phyloP scores from a whole-genome alignment of 2,113 vertebrate genomes.

The Pygoscelis adeliae region DNA sequence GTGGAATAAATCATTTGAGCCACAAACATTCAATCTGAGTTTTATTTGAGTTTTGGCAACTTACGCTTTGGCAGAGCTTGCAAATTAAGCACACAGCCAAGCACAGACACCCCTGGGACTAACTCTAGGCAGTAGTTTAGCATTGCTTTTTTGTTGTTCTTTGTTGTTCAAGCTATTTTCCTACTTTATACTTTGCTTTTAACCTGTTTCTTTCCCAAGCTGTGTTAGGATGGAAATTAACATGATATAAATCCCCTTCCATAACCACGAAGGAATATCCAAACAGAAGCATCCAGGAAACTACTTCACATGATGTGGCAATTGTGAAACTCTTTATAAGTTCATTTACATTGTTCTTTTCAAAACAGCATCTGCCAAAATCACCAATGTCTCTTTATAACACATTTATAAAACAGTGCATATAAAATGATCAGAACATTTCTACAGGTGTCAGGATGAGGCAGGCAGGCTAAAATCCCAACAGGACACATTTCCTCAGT shows the following conservation, averaged over 20 bases:
- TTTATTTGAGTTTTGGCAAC: slow-evolving; percentile 42
- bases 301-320: accelerated
- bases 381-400: not conserved
- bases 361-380: not conserved
- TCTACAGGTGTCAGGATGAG: not conserved
- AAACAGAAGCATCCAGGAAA: not conserved
- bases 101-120: not conserved
- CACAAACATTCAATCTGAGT: not conserved
- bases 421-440: not conserved
- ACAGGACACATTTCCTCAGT: not conserved
- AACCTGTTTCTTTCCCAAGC: not conserved
- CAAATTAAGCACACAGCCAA: not conserved
- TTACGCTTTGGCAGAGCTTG: not conserved
- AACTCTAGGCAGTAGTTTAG: not conserved
- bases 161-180: slow-evolving; percentile 1
- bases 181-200: slow-evolving; percentile 14
- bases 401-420: not conserved
- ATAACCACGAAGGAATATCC: not conserved
- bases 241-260: not conserved
- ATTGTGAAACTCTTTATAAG: not conserved
- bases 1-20: not conserved
- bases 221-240: not conserved
- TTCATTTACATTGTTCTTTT: not conserved
- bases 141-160: not conserved
- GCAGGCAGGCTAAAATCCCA: not conserved